A percentile compares a stretch with the other conserved stretches of the same genome.
These are phyloP conservation scores for Physocephala rufipes DNA, from an alignment of 2,888 invertebrate species.

Conservation along the genomic window DNA sequence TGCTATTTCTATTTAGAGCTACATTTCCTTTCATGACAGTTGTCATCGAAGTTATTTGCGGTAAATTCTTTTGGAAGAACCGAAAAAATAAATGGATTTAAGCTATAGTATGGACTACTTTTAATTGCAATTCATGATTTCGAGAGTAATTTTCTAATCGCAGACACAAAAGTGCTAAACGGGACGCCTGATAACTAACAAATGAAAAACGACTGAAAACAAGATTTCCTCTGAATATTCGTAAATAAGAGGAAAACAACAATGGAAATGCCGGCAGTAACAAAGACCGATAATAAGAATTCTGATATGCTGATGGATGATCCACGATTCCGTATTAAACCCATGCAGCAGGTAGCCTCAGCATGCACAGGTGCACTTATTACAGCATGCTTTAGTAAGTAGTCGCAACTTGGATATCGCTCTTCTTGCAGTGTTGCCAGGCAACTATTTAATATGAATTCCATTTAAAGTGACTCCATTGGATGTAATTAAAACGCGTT, in stretches of 20 bases:
- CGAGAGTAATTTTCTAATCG: too few relatives aligned
- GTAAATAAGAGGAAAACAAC: not conserved
- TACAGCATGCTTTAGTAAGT: conserved; percentile 86
- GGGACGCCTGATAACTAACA: conserved; percentile 37
- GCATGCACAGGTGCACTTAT: conserved; percentile 81
- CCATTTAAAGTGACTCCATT: conserved; percentile 88
- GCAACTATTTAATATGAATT: not conserved
- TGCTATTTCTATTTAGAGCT: too few relatives aligned
- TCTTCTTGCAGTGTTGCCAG: not conserved
- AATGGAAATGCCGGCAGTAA: not conserved
- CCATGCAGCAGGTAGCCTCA: conserved; percentile 64
- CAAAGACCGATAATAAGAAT: not conserved
- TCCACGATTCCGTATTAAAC: conserved; percentile 74
- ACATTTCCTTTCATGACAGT: too few relatives aligned
- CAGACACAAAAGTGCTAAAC: too few relatives aligned
- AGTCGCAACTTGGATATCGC: not conserved
- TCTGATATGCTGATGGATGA: conserved; percentile 69
- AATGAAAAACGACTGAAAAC: not conserved
- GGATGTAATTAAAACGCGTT: conserved; percentile 98
- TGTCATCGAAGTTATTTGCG: too few relatives aligned
- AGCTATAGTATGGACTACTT: too few relatives aligned
- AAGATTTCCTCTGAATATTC: too few relatives aligned
- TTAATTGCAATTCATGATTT: too few relatives aligned
- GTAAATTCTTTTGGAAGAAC: too few relatives aligned
- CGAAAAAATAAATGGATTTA: too few relatives aligned